Evolutionary conservation across 2,888 invertebrate species (phyloP), one percentile per base, ranked within the genome.

Genomic region (Agrochola macilenta): DNA sequence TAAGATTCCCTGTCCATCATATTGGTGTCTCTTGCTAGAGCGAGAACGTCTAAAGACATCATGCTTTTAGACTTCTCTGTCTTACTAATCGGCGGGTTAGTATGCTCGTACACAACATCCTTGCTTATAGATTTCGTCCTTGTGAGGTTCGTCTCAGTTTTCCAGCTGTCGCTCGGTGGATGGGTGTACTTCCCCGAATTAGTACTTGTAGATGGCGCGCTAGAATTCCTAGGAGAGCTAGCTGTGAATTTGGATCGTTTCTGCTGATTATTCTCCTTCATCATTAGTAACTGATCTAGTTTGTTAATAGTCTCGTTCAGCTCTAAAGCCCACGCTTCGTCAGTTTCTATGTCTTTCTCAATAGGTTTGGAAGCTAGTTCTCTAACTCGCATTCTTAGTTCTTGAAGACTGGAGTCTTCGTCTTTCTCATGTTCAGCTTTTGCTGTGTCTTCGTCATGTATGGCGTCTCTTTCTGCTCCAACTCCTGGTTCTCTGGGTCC

Each of bases 231-330:
- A 0, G 95, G 95, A 0, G 95, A 91, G 23, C 92, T 95, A 0
- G 91, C 93, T 0, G 96, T 96, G 86, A 96, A 96, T 65, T 96
- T 96, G 0, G 96, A 95, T n/a, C 95, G 93, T 82, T 97, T 96
- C 86, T 97, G 97, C 79, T 97, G 97, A 68, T 97, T 97, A 76
- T 94, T 97, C 84, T 98, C 98, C 87, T 97, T 97, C 94, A 98
- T 97, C 97, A 98, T 97, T 91, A 98, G 95, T 64, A 98, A 94
- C 87, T 98, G 98, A 92, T 98, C 98, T 9, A 98, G 93, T 89
- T 98, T 98, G 89, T 98, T 97, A n/a, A 98, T 97, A 0, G 98
- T 98, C 69, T 97, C 97, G 91, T 98, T 98, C 12, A 98, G 92
- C 90, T 98, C 98, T 54, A 97, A 95, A 80, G 98, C 98, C 98